Evolutionary conservation across 2,888 invertebrate species (phyloP), one percentile per base, ranked within the genome.

Genomic region (Cenopis cana): DNA sequence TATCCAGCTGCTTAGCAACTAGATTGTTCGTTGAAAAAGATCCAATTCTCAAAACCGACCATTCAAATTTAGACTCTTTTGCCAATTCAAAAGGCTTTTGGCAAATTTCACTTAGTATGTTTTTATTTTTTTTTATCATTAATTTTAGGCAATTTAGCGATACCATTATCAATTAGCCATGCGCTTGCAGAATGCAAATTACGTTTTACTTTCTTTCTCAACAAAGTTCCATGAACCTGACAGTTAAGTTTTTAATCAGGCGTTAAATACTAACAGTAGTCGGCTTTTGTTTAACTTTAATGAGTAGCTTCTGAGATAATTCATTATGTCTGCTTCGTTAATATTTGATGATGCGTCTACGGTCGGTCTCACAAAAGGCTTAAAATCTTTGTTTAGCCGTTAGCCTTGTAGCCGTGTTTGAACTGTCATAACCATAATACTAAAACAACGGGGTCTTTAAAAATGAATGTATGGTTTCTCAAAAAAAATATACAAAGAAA

Each of bases 191-290:
- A 65, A 24, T 55, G 55, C 65, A 55, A 50, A 55, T 54, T 65
- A 55, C 38, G 24, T 20, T 54, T 64, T 65, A 65, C 65, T 65
- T 65, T 65, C 55, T 55, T 65, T 64, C 8, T 5, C 9, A 18
- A 41, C 46, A 55, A 46, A 55, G 65, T 65, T 65, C 65, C 55
- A 46, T 65, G 41, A 65, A 65, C 65, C 46, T 41, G 50, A 65
- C 65, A 46, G 65, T 65, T 65, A 65, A 55, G 46, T 33, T 61
- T 29, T 50, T 46, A 65, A 65, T 65, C 55, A 20, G 46, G 17
- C 55, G 65, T 65, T 55, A 55, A 65, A 65, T 56, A 46, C 55
- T 65, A 56, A 65, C 65, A 65, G 59, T 59, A 59, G 55, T 29
- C 29, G 18, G 18, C 10, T 46, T 46, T 65, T 65, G 65, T 65